phyloP scores from a whole-genome alignment of 2,113 vertebrate genomes.

The Scortum barcoo region DNA sequence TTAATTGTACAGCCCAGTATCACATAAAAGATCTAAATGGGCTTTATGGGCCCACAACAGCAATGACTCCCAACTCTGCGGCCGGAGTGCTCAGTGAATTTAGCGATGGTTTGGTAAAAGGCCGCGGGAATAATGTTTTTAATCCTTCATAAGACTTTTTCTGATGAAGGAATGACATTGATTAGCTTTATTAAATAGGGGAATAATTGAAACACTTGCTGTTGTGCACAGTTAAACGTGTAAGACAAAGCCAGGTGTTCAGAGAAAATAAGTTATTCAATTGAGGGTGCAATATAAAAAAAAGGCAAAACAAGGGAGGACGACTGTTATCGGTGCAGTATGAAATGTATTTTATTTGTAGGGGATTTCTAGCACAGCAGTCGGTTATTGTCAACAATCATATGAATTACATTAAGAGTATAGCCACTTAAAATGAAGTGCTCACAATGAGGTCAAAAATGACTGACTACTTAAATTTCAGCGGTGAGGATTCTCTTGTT shows the following conservation, averaged over 20 bases:
- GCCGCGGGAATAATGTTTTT: neutral
- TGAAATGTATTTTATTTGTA: neutral
- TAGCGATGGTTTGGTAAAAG: neutral
- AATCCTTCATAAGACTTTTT: neutral
- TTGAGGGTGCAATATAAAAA: neutral
- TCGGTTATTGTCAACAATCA: constrained; percentile 20
- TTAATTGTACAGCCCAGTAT: constrained; percentile 1
- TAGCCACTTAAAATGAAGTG: constrained; percentile 20
- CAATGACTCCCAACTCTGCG: neutral
- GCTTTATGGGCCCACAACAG: constrained; percentile 7
- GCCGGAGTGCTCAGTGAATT: neutral
- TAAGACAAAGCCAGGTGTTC: neutral
- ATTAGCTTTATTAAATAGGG: neutral
- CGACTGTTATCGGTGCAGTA: neutral
- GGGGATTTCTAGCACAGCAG: neutral
- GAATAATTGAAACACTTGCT: neutral
- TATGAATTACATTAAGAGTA: neutral
- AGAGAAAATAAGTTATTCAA: neutral
- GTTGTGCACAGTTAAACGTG: neutral
- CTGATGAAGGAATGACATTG: neutral
- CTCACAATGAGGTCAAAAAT: constrained; percentile 13
- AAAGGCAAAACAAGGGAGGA: neutral
- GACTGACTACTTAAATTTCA: neutral
- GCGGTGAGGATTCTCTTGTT: neutral
- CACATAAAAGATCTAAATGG: constrained; percentile 23